A percentile compares a stretch with the other conserved stretches of the same genome.
Conservation (phyloP, 2,113 vertebrate genomes). For the Pteropus alecto region DNA sequence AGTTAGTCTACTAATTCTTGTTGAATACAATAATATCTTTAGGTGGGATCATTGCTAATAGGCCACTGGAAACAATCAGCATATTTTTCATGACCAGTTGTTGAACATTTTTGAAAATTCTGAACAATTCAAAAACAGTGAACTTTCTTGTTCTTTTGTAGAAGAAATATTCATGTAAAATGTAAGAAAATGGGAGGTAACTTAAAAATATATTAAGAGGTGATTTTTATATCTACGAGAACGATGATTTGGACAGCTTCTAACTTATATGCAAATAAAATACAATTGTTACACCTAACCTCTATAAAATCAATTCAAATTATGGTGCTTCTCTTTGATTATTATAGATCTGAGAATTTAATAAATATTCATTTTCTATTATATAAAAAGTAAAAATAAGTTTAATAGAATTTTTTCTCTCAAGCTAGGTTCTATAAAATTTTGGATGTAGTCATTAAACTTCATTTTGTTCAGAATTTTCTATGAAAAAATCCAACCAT, state of each 20-base stretch:
- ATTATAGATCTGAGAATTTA: neutral
- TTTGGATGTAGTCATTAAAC: neutral
- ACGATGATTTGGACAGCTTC: neutral
- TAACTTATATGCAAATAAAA: conserved; percentile 46
- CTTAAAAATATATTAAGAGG: neutral
- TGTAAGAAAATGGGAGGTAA: neutral
- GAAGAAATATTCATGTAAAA: neutral
- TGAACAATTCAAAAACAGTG: neutral
- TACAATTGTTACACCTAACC: neutral
- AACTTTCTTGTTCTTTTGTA: neutral
- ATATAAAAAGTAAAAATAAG: neutral
- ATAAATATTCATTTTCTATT: neutral
- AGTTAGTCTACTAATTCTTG: neutral
- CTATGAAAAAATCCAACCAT: neutral
- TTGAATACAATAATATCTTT: neutral
- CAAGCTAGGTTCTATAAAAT: neutral
- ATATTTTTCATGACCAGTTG: neutral
- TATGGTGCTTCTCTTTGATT: neutral
- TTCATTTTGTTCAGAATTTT: neutral
- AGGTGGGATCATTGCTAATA: conserved; percentile 29
- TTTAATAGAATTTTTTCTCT: neutral
- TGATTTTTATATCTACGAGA: conserved; percentile 50
- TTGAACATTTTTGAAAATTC: neutral
- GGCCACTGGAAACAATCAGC: neutral
- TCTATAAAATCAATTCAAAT: neutral